Conservation (phyloP, 2,113 vertebrate species). For the Psittacula cyanocephala region DNA sequence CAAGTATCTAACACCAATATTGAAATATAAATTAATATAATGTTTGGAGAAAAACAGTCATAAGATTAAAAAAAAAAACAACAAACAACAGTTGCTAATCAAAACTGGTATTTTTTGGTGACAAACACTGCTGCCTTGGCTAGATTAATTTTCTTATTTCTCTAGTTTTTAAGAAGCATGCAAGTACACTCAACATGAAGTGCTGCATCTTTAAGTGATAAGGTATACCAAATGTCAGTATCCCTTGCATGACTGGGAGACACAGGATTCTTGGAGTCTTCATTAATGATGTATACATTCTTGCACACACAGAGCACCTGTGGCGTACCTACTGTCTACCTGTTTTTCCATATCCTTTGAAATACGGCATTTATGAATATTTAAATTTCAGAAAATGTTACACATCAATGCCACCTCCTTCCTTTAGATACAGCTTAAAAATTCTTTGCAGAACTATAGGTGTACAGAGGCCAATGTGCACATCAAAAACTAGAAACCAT, state of each 20-base stretch:
- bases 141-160: not conserved
- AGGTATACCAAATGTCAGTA: not conserved
- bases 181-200: not conserved
- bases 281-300: fast-evolving
- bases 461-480: not conserved
- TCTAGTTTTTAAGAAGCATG: not conserved
- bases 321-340: fast-evolving
- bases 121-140: not conserved
- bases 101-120: not conserved
- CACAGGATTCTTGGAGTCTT: not conserved
- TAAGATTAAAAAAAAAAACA: not conserved
- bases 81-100: not conserved
- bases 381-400: not conserved
- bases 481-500: not conserved
- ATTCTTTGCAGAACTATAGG: not conserved
- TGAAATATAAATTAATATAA: not conserved
- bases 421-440: not conserved
- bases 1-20: not conserved
- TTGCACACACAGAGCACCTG: not conserved
- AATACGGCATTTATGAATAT: not conserved
- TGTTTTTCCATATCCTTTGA: not conserved
- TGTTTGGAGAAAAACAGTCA: not conserved
- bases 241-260: fast-evolving
- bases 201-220: not conserved
- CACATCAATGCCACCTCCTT: not conserved